Percentiles rank a stretch among this genome's conserved stretches.
Evolutionary conservation across 1,140 invertebrate species (phyloP).

Genomic region (Halyomorpha halys): DNA sequence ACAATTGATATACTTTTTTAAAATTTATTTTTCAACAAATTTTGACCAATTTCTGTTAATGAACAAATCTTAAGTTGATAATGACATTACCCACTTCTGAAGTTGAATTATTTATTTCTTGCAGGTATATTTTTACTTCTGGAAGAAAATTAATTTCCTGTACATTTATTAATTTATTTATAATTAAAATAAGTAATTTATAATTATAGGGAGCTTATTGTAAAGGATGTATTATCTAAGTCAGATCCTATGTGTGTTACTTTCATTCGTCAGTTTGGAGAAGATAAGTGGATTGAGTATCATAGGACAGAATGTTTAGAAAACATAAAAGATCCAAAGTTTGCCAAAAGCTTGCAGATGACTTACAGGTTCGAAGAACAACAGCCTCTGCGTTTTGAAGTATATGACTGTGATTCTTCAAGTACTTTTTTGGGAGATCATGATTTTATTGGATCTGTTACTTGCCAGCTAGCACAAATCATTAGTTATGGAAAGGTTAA

Average conservation of each 20-base stretch:
- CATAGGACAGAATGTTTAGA: slow-evolving; percentile 48
- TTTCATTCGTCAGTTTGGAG: slow-evolving; percentile 40
- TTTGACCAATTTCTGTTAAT: too few relatives aligned
- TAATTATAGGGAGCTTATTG: background rate
- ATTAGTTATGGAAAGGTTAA: slow-evolving; percentile 36
- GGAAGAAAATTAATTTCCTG: too few relatives aligned
- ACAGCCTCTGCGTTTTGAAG: slow-evolving; percentile 41
- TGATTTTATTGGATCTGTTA: slow-evolving; percentile 46
- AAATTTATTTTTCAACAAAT: too few relatives aligned
- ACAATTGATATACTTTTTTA: too few relatives aligned
- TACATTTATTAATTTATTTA: too few relatives aligned
- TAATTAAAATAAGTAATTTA: background rate
- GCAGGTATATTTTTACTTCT: slow-evolving; percentile 32
- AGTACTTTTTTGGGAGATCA: slow-evolving; percentile 41
- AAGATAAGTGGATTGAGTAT: slow-evolving; percentile 43
- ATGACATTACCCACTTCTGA: slow-evolving; percentile 27
- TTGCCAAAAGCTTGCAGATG: slow-evolving; percentile 43
- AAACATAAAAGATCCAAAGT: slow-evolving; percentile 49
- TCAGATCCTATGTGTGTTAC: slow-evolving; percentile 53
- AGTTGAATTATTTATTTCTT: slow-evolving; percentile 35
- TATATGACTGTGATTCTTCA: slow-evolving; percentile 46
- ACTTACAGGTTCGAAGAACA: slow-evolving; percentile 42
- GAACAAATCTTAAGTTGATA: too few relatives aligned
- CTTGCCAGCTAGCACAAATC: slow-evolving; percentile 44
- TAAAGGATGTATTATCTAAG: slow-evolving; percentile 46